Conservation (phyloP, 2,113 vertebrate genomes). For the Poeciliopsis turrubarensis region DNA sequence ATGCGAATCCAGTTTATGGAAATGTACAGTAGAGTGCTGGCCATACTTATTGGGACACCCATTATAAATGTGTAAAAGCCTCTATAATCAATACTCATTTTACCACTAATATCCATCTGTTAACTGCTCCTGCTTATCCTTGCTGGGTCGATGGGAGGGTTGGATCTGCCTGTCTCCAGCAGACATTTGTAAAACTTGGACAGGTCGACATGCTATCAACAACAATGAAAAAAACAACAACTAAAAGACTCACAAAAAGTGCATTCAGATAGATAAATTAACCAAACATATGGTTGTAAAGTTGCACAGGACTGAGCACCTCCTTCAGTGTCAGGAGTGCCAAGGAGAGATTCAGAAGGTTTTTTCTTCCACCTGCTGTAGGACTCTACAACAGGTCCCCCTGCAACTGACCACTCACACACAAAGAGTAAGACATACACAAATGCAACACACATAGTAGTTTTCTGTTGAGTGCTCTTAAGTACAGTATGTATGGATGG, state of each 20-base stretch:
- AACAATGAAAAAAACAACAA: not conserved
- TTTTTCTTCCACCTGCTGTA: too few relatives aligned
- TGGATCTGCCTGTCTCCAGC: not conserved
- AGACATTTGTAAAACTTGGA: not conserved
- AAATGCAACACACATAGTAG: too few relatives aligned
- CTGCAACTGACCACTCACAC: too few relatives aligned
- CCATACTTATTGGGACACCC: not conserved
- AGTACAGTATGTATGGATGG: too few relatives aligned
- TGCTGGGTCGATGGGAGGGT: not conserved
- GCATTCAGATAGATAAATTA: not conserved
- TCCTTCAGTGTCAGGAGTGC: too few relatives aligned
- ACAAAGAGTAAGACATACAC: too few relatives aligned
- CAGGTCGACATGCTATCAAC: not conserved
- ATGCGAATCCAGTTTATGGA: conserved; percentile 17
- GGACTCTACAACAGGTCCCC: too few relatives aligned
- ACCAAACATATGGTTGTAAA: not conserved
- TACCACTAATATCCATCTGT: not conserved
- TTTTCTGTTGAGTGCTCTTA: too few relatives aligned
- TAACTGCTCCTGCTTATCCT: not conserved
- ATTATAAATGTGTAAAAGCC: not conserved
- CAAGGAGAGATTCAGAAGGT: too few relatives aligned
- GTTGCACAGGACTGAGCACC: too few relatives aligned
- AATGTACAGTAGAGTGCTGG: conserved; percentile 19
- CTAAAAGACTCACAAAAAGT: not conserved
- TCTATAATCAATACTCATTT: not conserved